A percentile compares a stretch with the other conserved stretches of the same genome.
phyloP scores from a whole-genome alignment of 2,113 vertebrate species.

The Monopterus albus region DNA sequence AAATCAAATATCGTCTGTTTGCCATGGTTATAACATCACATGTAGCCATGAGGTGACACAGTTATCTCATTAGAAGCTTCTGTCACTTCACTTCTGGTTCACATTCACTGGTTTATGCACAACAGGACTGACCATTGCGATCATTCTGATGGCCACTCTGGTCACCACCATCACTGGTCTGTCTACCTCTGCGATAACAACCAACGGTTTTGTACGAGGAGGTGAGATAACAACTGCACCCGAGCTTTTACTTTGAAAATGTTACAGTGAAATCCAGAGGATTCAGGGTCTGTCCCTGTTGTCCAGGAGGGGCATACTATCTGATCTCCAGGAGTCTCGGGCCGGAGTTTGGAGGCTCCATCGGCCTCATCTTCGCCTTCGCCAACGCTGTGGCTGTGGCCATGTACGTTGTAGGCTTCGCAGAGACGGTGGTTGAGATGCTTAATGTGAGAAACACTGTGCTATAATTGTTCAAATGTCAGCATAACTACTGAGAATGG shows the following conservation, averaged over 20 bases:
- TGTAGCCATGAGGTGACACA: too few relatives aligned
- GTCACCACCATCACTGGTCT: conserved; percentile 97
- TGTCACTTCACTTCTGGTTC: background rate
- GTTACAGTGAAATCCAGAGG: too few relatives aligned
- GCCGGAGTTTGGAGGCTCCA: conserved; percentile 96
- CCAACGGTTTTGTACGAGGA: conserved; percentile 97
- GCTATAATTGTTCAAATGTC: rapidly evolving
- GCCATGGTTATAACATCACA: too few relatives aligned
- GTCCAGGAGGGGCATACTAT: conserved; percentile 92
- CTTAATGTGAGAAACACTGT: conserved; percentile 85
- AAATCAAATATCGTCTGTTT: too few relatives aligned
- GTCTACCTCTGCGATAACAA: conserved; percentile 96
- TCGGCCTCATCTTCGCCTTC: conserved; percentile 96
- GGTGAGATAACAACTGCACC: conserved; percentile 76
- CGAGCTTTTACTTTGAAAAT: conserved; percentile 14
- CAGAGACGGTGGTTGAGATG: conserved; percentile 95
- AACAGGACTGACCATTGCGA: conserved; percentile 88
- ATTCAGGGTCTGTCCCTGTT: background rate
- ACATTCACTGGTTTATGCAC: background rate
- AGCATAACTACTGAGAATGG: rapidly evolving
- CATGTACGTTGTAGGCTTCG: conserved; percentile 99
- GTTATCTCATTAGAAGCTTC: too few relatives aligned
- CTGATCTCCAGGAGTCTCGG: conserved; percentile 97
- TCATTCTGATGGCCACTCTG: conserved; percentile 92
- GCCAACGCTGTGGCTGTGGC: conserved; percentile 98